Evolutionary conservation across 2,888 invertebrate species (phyloP).

Genomic region (Andrena praecox): DNA sequence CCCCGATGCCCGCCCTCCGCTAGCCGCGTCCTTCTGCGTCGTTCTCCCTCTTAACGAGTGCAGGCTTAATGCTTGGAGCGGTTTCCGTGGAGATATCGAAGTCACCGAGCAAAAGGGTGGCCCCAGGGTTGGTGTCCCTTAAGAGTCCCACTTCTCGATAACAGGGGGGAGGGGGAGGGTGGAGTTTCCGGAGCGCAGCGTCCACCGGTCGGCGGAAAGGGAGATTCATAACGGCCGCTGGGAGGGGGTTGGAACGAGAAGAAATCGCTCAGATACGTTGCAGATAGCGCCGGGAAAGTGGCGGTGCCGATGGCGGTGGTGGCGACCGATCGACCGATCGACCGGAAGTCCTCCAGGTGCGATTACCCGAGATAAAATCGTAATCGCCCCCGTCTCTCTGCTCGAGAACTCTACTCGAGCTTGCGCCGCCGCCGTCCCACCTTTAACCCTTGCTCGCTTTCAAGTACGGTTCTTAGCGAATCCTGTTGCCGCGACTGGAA

Average conservation of each 20-base stretch:
- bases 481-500: no score
- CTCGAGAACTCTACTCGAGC: constrained; percentile 34
- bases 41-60: constrained; percentile 54
- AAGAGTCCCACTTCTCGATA: constrained; percentile 58
- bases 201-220: constrained; percentile 10
- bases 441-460: constrained; percentile 7
- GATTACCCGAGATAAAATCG: constrained; percentile 62
- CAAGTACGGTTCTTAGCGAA: constrained; percentile 24
- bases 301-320: not conserved
- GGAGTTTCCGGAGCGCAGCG: constrained; percentile 28
- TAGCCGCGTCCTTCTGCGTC: constrained; percentile 29
- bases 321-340: constrained; percentile 57
- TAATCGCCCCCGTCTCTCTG: not conserved
- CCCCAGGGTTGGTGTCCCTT: constrained; percentile 25
- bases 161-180: constrained; percentile 26
- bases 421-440: constrained; percentile 10
- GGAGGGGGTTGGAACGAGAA: not conserved
- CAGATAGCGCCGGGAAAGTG: constrained; percentile 43
- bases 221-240: constrained; percentile 42
- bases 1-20: not conserved
- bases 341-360: constrained; percentile 52
- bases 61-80: constrained; percentile 55
- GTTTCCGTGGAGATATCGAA: constrained; percentile 54
- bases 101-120: constrained; percentile 24
- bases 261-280: constrained; percentile 62